Evolutionary conservation across 2,797 vertebrate genomes (phyloP).

Genomic region (Phylloscopus collybita): DNA sequence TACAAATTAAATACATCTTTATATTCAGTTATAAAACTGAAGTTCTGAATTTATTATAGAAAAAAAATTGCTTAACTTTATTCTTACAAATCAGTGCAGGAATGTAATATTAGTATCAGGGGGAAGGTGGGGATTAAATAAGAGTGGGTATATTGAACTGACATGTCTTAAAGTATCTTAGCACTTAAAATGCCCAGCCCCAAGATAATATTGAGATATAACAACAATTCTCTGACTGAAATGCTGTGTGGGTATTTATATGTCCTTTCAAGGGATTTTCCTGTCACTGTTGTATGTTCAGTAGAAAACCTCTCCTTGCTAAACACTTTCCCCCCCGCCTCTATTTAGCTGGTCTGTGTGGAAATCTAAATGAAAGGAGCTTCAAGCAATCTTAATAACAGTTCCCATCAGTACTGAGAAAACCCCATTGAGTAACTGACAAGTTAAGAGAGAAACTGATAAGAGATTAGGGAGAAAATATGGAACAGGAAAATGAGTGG

Average conservation of each 20-base stretch:
- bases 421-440: background rate
- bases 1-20: background rate
- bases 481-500: background rate
- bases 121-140: background rate
- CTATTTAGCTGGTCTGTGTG: background rate
- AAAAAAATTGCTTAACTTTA: background rate
- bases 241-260: background rate
- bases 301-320: background rate
- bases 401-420: background rate
- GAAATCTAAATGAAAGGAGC: background rate
- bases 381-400: background rate
- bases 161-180: background rate
- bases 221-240: background rate
- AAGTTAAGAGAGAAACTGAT: background rate
- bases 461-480: background rate
- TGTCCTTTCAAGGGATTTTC: background rate
- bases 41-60: background rate
- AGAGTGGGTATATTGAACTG: background rate
- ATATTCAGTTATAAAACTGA: background rate
- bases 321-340: rapidly evolving
- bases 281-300: background rate
- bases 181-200: background rate
- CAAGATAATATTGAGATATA: background rate
- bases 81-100: background rate
- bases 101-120: background rate